Evolutionary conservation across 1,140 invertebrate species (phyloP).

Genomic region (Holotrichia oblita): DNA sequence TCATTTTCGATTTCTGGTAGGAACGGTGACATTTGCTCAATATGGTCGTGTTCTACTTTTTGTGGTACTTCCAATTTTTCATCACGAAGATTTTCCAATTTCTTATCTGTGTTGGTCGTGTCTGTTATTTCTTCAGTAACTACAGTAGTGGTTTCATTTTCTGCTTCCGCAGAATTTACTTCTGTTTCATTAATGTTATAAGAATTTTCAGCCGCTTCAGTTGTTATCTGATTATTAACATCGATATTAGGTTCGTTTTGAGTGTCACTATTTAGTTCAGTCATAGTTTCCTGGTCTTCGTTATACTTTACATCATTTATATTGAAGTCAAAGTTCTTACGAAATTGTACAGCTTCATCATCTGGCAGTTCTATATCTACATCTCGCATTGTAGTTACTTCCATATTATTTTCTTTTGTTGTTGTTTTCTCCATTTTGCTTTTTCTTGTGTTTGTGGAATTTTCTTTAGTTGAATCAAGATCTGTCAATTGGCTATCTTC

Average conservation of each 20-base stretch:
- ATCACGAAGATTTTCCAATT: not conserved
- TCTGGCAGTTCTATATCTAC: no score
- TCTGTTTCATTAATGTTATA: not conserved
- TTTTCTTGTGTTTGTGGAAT: no score
- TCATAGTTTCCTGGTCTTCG: not conserved
- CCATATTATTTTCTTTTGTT: no score
- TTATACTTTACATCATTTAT: not conserved
- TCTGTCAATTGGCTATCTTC: no score
- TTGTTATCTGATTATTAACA: not conserved
- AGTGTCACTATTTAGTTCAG: not conserved
- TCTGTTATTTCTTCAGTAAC: slow-evolving; percentile 3
- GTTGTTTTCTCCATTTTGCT: no score
- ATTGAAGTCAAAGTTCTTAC: not conserved
- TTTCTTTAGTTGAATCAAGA: no score
- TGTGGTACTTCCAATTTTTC: not conserved
- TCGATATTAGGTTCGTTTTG: not conserved
- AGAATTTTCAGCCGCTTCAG: not conserved
- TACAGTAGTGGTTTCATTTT: slow-evolving; percentile 25
- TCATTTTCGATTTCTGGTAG: slow-evolving; percentile 70
- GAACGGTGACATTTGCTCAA: slow-evolving; percentile 70
- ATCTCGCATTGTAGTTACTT: no score
- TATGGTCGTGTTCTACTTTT: slow-evolving; percentile 8
- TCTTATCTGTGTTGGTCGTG: not conserved
- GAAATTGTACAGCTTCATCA: no score
- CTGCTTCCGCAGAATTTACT: not conserved